Percentiles rank a stretch among this genome's conserved stretches.
Conservation (phyloP, 2,113 vertebrate species). For the Numida meleagris region DNA sequence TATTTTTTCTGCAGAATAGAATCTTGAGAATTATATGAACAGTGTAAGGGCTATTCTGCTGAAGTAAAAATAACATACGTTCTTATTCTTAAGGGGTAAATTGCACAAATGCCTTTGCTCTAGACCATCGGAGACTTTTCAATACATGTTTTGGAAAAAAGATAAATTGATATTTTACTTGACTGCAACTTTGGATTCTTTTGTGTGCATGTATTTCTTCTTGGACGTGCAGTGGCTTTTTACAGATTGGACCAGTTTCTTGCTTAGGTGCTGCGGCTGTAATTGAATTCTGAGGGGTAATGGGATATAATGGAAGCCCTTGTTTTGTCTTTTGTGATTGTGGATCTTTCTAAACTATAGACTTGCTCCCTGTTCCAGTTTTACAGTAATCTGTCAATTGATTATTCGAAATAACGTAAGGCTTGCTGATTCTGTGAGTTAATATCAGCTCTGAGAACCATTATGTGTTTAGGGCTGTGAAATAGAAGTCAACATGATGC, state of each 20-base stretch:
- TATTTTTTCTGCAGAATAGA: background rate
- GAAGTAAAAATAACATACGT: background rate
- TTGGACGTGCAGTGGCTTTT: background rate
- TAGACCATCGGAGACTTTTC: background rate
- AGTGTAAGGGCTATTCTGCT: background rate
- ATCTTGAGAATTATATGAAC: background rate
- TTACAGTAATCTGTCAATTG: background rate
- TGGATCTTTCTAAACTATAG: background rate
- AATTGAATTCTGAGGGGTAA: background rate
- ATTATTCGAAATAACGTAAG: background rate
- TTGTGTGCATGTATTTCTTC: background rate
- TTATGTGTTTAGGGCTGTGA: background rate
- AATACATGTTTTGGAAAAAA: background rate
- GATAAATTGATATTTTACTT: background rate
- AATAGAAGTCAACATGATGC: background rate
- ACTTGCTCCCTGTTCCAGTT: background rate
- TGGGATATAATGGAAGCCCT: background rate
- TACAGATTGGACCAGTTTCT: background rate
- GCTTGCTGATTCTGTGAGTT: background rate
- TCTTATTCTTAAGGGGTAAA: background rate
- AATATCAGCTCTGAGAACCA: background rate
- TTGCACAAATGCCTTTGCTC: background rate
- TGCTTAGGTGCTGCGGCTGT: background rate
- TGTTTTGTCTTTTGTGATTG: background rate
- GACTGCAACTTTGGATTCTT: background rate